Conservation (phyloP, 2,113 vertebrate genomes). For the Xyliphius kryptos region DNA sequence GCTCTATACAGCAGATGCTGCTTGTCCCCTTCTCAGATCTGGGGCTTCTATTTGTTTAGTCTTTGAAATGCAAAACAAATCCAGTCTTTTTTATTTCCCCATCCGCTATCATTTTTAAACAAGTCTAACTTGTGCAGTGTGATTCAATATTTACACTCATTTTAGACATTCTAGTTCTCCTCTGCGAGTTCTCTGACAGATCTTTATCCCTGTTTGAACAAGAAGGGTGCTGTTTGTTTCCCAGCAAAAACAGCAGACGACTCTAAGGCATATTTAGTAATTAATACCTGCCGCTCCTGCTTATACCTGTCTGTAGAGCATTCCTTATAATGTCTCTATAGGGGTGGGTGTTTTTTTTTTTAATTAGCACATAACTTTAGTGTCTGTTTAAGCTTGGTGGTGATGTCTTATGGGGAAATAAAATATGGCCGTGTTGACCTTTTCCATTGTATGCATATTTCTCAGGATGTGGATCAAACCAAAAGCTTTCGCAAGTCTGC, state of each 20-base stretch:
- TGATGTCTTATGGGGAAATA: conserved; percentile 76
- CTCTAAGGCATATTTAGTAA: conserved; percentile 65
- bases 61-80: conserved; percentile 46
- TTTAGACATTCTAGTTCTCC: conserved; percentile 37
- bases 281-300: conserved; percentile 49
- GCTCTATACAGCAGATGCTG: conserved; percentile 39
- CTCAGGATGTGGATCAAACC: conserved; percentile 78
- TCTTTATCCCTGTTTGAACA: conserved; percentile 60
- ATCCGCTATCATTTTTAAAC: conserved; percentile 35
- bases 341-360: conserved; percentile 55
- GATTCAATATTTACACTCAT: conserved; percentile 57
- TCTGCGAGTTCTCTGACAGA: conserved; percentile 45
- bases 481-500: conserved; percentile 83
- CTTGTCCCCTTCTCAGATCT: conserved; percentile 10
- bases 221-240: conserved; percentile 60
- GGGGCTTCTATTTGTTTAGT: conserved; percentile 26
- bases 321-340: not conserved
- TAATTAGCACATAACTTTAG: conserved; percentile 78
- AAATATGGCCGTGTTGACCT: conserved; percentile 92
- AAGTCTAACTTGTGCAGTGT: conserved; percentile 43
- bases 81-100: conserved; percentile 27
- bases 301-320: not conserved
- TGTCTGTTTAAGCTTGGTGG: conserved; percentile 82
- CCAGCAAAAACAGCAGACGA: conserved; percentile 59
- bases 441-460: conserved; percentile 76